These are phyloP conservation scores for Picathartes gymnocephalus DNA, from an alignment of 2,113 vertebrate species.

Conservation along the genomic window DNA sequence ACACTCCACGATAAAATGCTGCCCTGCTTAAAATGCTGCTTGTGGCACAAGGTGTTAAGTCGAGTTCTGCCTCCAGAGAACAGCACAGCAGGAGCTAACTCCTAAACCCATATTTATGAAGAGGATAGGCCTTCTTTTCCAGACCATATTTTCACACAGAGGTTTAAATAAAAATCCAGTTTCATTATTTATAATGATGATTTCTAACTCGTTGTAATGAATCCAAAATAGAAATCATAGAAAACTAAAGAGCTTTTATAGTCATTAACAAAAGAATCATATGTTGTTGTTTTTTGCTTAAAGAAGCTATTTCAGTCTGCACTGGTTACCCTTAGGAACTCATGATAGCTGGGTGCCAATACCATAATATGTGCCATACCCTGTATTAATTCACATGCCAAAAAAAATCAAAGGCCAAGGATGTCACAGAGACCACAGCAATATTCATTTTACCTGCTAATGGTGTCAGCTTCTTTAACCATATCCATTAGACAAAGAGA, in stretches of 20 bases:
- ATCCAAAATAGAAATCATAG: background rate
- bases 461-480: background rate
- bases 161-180: background rate
- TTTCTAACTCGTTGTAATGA: background rate
- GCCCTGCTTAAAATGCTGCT: background rate
- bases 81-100: background rate
- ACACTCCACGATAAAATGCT: background rate
- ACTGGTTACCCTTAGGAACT: background rate
- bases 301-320: background rate
- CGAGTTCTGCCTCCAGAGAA: background rate
- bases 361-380: background rate
- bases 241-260: conserved; percentile 7
- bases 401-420: background rate
- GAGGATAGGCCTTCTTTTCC: background rate
- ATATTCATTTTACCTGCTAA: background rate
- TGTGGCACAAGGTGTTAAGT: background rate
- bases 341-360: background rate
- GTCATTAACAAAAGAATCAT: background rate
- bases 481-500: background rate
- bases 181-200: background rate
- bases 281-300: background rate
- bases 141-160: background rate
- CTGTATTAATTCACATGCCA: background rate
- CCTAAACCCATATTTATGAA: background rate
- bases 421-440: background rate